phyloP scores from a whole-genome alignment of 1,140 invertebrate species.

The Lasioglossum baleicum region DNA sequence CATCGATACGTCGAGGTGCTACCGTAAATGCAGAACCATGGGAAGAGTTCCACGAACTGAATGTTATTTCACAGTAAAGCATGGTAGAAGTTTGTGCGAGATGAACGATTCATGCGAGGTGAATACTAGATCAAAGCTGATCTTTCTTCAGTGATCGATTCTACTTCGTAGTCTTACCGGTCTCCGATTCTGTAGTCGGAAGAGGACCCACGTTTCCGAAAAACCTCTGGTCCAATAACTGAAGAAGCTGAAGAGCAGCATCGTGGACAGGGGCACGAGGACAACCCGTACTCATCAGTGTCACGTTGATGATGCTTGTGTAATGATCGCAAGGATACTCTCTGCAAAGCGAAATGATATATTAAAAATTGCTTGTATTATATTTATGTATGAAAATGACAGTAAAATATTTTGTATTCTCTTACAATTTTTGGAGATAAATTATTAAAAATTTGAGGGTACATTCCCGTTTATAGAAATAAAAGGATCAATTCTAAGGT shows the following conservation, averaged over 20 bases:
- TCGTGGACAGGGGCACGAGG: slow-evolving; percentile 94
- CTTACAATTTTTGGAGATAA: slow-evolving; percentile 27
- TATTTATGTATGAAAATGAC: not conserved
- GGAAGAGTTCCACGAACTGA: slow-evolving; percentile 79
- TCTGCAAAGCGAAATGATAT: slow-evolving; percentile 79
- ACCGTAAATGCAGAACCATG: slow-evolving; percentile 76
- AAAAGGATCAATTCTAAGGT: no score
- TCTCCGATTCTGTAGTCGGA: slow-evolving; percentile 84
- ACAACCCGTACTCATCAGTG: slow-evolving; percentile 96
- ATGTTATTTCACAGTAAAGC: slow-evolving; percentile 62
- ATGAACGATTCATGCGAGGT: not conserved
- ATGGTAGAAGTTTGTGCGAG: not conserved
- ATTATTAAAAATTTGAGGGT: slow-evolving; percentile 3
- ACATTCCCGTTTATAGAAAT: no score
- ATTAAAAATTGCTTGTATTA: slow-evolving; percentile 16
- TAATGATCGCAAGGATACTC: slow-evolving; percentile 99
- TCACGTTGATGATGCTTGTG: slow-evolving; percentile 98
- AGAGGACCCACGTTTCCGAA: slow-evolving; percentile 90
- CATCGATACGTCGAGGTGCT: slow-evolving; percentile 71
- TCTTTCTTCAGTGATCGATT: not conserved
- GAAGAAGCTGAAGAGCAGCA: slow-evolving; percentile 95
- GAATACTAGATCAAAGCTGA: not conserved
- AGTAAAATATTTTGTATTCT: slow-evolving; percentile 9
- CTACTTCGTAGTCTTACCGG: slow-evolving; percentile 79
- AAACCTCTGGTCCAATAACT: slow-evolving; percentile 96